Conservation (phyloP, 2,797 vertebrate genomes). For the Coregonus ussuriensis region DNA sequence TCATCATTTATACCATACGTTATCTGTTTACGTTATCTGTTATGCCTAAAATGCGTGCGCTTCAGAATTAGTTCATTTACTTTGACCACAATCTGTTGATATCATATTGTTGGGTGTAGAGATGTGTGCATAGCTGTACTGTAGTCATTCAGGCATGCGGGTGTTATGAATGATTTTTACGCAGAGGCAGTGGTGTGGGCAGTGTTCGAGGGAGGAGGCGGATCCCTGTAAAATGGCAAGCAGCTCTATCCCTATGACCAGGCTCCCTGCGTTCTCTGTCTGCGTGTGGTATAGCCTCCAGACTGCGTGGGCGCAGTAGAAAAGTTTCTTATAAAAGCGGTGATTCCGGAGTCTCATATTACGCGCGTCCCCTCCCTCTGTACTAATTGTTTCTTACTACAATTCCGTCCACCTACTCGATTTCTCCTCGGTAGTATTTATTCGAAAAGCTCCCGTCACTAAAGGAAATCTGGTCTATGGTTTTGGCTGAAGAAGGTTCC, state of each 20-base stretch:
- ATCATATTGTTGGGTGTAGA: neutral
- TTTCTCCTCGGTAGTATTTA: constrained; percentile 10
- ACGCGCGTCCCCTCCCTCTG: neutral
- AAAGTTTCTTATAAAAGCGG: constrained; percentile 77
- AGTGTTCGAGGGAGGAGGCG: constrained; percentile 33
- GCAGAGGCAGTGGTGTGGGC: constrained; percentile 49
- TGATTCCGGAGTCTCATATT: constrained; percentile 47
- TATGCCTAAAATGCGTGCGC: no score
- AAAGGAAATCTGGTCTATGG: constrained; percentile 72
- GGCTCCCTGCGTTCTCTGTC: constrained; percentile 51
- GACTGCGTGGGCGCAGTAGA: constrained; percentile 66
- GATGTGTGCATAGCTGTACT: neutral
- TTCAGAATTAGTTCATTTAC: no score
- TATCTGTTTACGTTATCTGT: no score
- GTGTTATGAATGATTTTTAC: constrained; percentile 48
- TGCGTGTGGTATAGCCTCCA: constrained; percentile 37
- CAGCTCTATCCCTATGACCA: constrained; percentile 30
- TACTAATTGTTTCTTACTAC: constrained; percentile 11
- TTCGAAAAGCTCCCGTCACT: constrained; percentile 34
- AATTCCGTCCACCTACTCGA: constrained; percentile 4
- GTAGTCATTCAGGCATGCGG: neutral
- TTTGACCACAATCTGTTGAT: neutral
- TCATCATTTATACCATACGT: no score
- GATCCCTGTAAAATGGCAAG: constrained; percentile 27
- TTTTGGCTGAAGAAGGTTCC: constrained; percentile 64